Evolutionary conservation across 2,113 vertebrate species (phyloP).

Genomic region (Hemichromis elongatus): DNA sequence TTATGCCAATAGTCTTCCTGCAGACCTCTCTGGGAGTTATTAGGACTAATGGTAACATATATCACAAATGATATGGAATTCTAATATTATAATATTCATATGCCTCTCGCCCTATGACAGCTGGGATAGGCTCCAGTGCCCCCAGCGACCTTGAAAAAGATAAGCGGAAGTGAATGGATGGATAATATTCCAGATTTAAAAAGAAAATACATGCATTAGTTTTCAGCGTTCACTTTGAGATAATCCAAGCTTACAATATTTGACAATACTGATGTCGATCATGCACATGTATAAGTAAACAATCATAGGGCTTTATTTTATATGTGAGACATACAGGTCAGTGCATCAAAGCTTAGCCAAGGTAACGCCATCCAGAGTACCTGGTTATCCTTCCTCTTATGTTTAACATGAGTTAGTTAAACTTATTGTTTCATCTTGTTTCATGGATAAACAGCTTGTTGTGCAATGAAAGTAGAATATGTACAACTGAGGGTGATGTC

Average conservation of each 20-base stretch:
- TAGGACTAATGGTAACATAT: neutral
- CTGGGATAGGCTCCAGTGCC: too few species aligned
- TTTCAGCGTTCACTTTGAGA: too few species aligned
- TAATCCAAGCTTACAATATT: neutral
- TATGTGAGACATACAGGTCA: neutral
- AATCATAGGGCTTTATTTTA: neutral
- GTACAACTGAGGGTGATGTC: neutral
- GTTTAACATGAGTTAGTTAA: too few species aligned
- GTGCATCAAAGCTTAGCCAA: neutral
- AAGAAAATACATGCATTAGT: too few species aligned
- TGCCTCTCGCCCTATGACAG: too few species aligned
- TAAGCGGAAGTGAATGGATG: too few species aligned
- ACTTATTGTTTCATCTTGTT: neutral
- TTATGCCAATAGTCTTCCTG: rapidly evolving
- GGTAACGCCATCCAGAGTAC: neutral
- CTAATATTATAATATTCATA: neutral
- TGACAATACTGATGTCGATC: neutral
- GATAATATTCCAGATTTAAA: neutral
- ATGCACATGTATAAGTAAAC: neutral
- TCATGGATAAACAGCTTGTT: neutral
- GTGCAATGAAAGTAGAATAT: neutral
- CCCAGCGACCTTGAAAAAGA: too few species aligned
- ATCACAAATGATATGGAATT: neutral
- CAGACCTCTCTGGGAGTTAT: neutral
- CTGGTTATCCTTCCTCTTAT: neutral